A percentile compares a stretch with the other conserved stretches of the same genome.
These are phyloP conservation scores for Ceryle rudis DNA, from an alignment of 2,797 vertebrate genomes.

Conservation along the genomic window DNA sequence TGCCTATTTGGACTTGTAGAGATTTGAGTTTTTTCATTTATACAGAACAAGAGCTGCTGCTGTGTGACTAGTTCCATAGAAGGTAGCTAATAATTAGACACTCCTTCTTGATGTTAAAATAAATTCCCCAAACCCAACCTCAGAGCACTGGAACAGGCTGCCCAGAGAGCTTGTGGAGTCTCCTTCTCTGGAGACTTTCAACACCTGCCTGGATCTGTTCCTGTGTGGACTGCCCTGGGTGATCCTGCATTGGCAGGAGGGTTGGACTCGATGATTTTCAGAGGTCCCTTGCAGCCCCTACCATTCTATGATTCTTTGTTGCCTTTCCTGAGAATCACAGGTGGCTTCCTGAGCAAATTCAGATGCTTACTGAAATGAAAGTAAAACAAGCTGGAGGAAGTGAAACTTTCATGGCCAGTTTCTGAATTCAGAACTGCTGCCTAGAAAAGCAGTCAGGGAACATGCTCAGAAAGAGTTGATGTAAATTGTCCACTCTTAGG, in stretches of 20 bases:
- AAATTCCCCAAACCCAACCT: not conserved
- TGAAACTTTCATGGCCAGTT: not conserved
- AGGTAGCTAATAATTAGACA: not conserved
- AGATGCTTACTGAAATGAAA: fast-evolving
- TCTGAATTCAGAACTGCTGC: not conserved
- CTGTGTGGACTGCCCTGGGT: no score
- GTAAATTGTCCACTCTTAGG: fast-evolving
- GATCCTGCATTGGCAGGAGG: no score
- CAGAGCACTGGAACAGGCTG: no score
- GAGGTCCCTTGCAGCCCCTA: no score
- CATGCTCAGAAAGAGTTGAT: not conserved
- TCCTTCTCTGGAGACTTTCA: no score
- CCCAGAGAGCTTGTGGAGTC: no score
- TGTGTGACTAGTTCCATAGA: not conserved
- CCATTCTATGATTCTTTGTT: not conserved
- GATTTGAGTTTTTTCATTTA: not conserved
- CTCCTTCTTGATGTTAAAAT: not conserved
- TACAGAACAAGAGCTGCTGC: not conserved
- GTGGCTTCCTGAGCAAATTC: not conserved
- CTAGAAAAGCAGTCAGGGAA: not conserved
- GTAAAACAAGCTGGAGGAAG: not conserved
- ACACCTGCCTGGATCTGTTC: no score
- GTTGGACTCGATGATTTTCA: no score
- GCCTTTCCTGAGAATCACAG: not conserved
- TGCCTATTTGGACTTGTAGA: not conserved